Evolutionary conservation across 1,140 invertebrate species (phyloP).

Genomic region (Nasonia vitripennis): DNA sequence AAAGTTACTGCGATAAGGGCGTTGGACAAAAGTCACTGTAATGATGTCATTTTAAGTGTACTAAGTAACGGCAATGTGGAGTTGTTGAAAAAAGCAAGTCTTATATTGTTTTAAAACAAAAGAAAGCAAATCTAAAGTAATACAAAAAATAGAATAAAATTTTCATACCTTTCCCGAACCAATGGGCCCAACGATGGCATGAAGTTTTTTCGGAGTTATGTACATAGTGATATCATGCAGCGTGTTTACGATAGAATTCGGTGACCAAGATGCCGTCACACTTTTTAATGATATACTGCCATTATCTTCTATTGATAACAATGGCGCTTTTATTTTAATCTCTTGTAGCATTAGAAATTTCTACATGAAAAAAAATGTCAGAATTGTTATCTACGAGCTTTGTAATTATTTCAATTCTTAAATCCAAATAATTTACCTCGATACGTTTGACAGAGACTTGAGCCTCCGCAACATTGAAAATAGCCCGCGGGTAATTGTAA

Average conservation of each 20-base stretch:
- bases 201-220: conserved; percentile 80
- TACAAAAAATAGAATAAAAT: not conserved
- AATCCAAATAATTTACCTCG: conserved; percentile 72
- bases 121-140: too few species aligned
- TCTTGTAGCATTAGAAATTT: conserved; percentile 60
- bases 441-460: conserved; percentile 80
- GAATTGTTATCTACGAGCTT: not conserved
- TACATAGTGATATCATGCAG: conserved; percentile 80
- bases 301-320: conserved; percentile 48
- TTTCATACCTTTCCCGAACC: conserved; percentile 86
- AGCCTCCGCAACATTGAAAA: conserved; percentile 77
- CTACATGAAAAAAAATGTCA: conserved; percentile 73
- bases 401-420: not conserved
- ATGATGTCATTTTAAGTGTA: too few species aligned
- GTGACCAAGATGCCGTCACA: conserved; percentile 79
- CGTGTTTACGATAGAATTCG: conserved; percentile 73
- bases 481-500: conserved; percentile 82
- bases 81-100: too few species aligned
- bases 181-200: conserved; percentile 87
- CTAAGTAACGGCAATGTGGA: too few species aligned
- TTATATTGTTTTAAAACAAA: too few species aligned
- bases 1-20: not conserved
- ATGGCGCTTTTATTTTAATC: conserved; percentile 46
- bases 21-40: too few species aligned
- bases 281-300: conserved; percentile 72